A percentile compares a stretch with the other conserved stretches of the same genome.
Conservation (phyloP, 2,113 vertebrate genomes). For the Nyctereutes procyonoides region DNA sequence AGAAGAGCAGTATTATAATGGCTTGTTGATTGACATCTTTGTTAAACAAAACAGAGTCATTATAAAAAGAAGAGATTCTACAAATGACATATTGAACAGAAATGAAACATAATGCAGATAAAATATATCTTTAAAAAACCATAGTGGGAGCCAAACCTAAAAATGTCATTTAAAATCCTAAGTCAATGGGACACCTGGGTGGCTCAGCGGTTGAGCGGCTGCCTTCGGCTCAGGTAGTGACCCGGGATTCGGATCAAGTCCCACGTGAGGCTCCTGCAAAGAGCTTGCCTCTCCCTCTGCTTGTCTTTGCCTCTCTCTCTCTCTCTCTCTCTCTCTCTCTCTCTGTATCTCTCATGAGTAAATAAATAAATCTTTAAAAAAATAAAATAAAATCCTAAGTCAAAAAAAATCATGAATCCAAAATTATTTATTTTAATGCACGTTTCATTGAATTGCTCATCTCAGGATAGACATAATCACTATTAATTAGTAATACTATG, state of each 20-base stretch:
- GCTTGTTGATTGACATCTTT: not conserved
- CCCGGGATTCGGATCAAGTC: too few species aligned
- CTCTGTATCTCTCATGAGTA: too few species aligned
- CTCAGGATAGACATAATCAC: not conserved
- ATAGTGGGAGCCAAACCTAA: not conserved
- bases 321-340: too few species aligned
- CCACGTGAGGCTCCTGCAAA: too few species aligned
- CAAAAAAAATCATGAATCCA: not conserved
- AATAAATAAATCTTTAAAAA: not conserved
- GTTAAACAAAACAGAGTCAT: not conserved
- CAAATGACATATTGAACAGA: not conserved
- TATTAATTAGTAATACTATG: not conserved
- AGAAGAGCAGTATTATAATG: not conserved
- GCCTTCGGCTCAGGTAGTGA: too few species aligned
- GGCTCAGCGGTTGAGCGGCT: too few species aligned
- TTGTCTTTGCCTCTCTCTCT: too few species aligned
- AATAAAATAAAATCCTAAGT: not conserved
- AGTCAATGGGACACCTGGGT: not conserved
- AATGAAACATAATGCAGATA: not conserved
- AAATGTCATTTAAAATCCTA: not conserved
- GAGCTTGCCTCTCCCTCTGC: too few species aligned
- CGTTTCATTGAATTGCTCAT: not conserved
- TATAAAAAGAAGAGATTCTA: not conserved
- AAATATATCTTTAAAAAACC: not conserved
- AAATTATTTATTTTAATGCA: not conserved